Evolutionary conservation across 2,797 vertebrate species (phyloP).

Genomic region (Sorex maritimensis): DNA sequence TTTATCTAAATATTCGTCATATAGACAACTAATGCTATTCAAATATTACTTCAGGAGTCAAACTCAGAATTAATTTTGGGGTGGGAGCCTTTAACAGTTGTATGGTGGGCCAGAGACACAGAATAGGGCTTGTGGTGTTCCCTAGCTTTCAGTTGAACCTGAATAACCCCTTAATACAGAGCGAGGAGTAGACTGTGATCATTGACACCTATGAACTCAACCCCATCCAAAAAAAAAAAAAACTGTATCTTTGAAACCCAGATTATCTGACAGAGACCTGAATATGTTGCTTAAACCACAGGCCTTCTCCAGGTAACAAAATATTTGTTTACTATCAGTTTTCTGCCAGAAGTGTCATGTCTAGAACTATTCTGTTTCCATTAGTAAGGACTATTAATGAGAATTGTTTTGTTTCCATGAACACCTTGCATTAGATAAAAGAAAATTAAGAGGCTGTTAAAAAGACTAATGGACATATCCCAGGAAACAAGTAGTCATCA

Average conservation of each 20-base stretch:
- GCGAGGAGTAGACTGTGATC: too few species aligned
- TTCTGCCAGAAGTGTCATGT: not conserved
- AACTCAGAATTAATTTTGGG: not conserved
- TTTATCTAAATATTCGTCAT: conserved; percentile 9
- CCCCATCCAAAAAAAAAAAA: too few species aligned
- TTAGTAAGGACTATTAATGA: conserved; percentile 14
- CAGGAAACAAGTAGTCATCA: not conserved
- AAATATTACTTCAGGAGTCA: not conserved
- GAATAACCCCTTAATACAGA: too few species aligned
- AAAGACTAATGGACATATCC: not conserved
- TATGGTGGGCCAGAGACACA: too few species aligned
- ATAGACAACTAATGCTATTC: not conserved
- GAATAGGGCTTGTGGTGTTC: too few species aligned
- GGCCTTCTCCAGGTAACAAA: not conserved
- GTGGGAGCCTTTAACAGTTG: too few species aligned
- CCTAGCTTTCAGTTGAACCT: too few species aligned
- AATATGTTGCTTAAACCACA: not conserved
- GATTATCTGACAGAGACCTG: not conserved
- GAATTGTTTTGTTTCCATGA: not conserved
- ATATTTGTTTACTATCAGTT: not conserved
- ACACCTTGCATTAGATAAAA: not conserved
- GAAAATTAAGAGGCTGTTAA: not conserved
- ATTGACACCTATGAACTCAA: too few species aligned
- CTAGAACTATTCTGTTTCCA: conserved; percentile 17
- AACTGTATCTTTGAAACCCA: not conserved